Evolutionary conservation across 2,113 vertebrate species (phyloP).

Genomic region (Seriola dumerili): DNA sequence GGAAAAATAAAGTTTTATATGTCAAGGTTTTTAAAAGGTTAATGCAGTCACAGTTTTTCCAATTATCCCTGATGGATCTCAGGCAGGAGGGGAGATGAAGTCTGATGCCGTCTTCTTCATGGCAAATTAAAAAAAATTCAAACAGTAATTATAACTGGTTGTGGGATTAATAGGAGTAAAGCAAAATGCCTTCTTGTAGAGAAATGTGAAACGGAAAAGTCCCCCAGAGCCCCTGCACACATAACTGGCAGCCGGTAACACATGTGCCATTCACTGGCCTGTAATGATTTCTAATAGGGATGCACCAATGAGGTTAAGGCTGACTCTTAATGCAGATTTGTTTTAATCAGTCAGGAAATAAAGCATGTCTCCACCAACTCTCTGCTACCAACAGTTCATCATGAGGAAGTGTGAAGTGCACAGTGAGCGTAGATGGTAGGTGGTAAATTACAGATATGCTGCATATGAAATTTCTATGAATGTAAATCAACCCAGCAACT

Average conservation of each 20-base stretch:
- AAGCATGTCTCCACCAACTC: neutral
- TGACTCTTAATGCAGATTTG: neutral
- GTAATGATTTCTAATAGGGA: neutral
- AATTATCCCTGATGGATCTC: neutral
- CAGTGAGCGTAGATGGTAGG: neutral
- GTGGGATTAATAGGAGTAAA: neutral
- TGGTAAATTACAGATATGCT: neutral
- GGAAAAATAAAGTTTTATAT: neutral
- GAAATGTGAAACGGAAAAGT: slow-evolving; percentile 1
- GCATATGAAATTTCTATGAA: neutral
- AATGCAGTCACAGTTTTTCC: neutral
- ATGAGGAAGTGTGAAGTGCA: neutral
- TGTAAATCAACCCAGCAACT: neutral
- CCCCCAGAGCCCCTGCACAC: neutral
- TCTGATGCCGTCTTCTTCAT: neutral
- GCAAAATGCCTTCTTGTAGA: neutral
- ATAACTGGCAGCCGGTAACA: neutral
- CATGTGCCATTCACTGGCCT: neutral
- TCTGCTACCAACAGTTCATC: neutral
- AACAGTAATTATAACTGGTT: neutral
- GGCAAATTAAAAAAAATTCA: neutral
- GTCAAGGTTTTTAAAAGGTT: neutral
- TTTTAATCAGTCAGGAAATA: neutral
- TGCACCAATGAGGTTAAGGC: neutral
- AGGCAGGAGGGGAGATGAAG: neutral